phyloP scores from a whole-genome alignment of 2,888 invertebrate species.

The Eupeodes latifasciatus region DNA sequence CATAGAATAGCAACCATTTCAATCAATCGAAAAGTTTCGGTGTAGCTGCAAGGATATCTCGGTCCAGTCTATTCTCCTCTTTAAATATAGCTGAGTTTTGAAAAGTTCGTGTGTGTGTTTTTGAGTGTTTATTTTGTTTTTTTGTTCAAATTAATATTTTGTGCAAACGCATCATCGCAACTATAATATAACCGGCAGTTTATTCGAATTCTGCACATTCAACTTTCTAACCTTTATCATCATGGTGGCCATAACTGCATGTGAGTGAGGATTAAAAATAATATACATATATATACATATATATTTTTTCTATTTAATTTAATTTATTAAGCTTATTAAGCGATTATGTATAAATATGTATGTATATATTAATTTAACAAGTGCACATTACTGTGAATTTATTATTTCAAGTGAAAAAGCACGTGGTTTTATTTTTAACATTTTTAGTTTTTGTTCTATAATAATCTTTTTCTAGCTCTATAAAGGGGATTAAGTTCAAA shows the following conservation, averaged over 20 bases:
- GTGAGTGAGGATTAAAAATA: conserved; percentile 45
- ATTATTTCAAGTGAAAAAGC: not conserved
- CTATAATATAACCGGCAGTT: not conserved
- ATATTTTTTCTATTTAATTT: conserved; percentile 8
- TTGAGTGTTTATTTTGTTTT: not conserved
- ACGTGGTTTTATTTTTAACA: not conserved
- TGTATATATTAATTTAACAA: not conserved
- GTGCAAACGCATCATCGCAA: not conserved
- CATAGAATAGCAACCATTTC: conserved; percentile 10
- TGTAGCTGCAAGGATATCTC: conserved; percentile 43
- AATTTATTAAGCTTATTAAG: conserved; percentile 29
- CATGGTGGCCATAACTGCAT: conserved; percentile 71
- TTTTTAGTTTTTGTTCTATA: not conserved
- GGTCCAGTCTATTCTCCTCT: not conserved
- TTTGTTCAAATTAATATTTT: not conserved
- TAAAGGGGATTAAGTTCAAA: not conserved
- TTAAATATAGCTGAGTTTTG: not conserved
- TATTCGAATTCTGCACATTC: not conserved
- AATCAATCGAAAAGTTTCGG: conserved; percentile 52
- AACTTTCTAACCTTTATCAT: not conserved
- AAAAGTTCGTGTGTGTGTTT: not conserved
- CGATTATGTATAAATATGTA: not conserved
- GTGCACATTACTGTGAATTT: not conserved
- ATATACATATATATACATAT: not conserved
- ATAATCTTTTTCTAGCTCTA: not conserved